Percentiles rank a stretch among this genome's conserved stretches.
Conservation (phyloP, 1,140 invertebrate genomes). For the Hypsibius dujardini region DNA sequence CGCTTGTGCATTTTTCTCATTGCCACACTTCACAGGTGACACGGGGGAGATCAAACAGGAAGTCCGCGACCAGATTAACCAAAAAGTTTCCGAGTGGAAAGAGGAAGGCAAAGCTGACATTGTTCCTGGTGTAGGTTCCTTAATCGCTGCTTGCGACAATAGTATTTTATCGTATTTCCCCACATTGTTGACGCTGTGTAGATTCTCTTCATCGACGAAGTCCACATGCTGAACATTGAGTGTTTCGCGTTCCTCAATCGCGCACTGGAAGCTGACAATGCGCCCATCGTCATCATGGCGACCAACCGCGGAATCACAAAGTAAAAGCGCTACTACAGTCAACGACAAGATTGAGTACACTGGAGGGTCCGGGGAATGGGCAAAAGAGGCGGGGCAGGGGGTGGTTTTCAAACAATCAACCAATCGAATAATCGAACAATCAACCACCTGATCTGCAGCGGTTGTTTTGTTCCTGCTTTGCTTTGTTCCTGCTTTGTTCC, state of each 20-base stretch:
- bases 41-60: slow-evolving; percentile 97
- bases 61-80: slow-evolving; percentile 92
- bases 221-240: slow-evolving; percentile 96
- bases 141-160: slow-evolving; percentile 63
- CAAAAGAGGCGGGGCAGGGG: no score
- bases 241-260: slow-evolving; percentile 95
- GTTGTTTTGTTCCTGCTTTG: no score
- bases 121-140: slow-evolving; percentile 61
- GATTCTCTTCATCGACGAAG: slow-evolving; percentile 46
- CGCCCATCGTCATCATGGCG: slow-evolving; percentile 92
- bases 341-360: no score
- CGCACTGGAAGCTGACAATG: slow-evolving; percentile 86
- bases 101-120: slow-evolving; percentile 98
- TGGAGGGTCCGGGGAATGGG: no score
- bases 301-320: slow-evolving; percentile 89
- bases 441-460: no score
- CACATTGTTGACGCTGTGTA: slow-evolving; percentile 23
- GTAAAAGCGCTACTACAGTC: slow-evolving; percentile 23
- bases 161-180: slow-evolving; percentile 17
- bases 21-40: slow-evolving; percentile 46
- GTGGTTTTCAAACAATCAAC: no score
- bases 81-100: slow-evolving; percentile 93
- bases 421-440: neutral
- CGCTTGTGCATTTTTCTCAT: neutral
- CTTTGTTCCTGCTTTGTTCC: no score